A percentile compares a stretch with the other conserved stretches of the same genome.
These are phyloP conservation scores for Danio choprae DNA, from an alignment of 2,797 vertebrate species.

Conservation along the genomic window DNA sequence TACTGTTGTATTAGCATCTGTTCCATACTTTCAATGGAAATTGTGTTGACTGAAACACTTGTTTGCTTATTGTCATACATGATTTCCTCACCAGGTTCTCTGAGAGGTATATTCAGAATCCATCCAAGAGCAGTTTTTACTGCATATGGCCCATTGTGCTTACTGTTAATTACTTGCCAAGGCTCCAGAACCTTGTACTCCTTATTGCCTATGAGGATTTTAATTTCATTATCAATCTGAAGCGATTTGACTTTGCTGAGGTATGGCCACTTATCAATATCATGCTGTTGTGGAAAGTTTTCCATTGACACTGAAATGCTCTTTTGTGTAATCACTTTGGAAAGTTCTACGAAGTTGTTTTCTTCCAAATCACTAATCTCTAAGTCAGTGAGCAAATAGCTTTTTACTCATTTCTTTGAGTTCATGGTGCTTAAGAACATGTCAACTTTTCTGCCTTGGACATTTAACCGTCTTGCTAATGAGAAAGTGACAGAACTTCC, in stretches of 20 bases:
- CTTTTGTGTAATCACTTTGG: conserved; percentile 44
- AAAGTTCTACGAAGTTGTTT: background rate
- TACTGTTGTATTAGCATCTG: conserved; percentile 23
- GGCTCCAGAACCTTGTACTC: conserved; percentile 37
- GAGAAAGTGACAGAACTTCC: conserved; percentile 44
- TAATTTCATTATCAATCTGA: conserved; percentile 6
- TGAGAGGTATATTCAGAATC: conserved; percentile 30
- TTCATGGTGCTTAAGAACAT: conserved; percentile 42
- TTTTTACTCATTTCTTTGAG: background rate
- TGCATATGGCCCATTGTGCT: conserved; percentile 33
- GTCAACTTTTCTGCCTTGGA: conserved; percentile 23
- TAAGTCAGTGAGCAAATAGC: conserved; percentile 14
- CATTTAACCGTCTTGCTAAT: conserved; percentile 29
- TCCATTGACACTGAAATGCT: conserved; percentile 9
- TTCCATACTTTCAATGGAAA: conserved; percentile 13
- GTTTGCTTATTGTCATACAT: background rate
- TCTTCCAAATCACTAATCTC: conserved; percentile 14
- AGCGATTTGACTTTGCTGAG: conserved; percentile 15
- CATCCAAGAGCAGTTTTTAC: conserved; percentile 46
- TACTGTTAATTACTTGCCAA: conserved; percentile 42
- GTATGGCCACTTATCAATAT: conserved; percentile 9
- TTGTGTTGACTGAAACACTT: conserved; percentile 21
- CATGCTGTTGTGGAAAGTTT: conserved; percentile 12
- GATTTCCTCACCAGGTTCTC: background rate
- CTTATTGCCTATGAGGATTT: conserved; percentile 40